Evolutionary conservation across 2,113 vertebrate species (phyloP).

Genomic region (Tamias sibiricus): DNA sequence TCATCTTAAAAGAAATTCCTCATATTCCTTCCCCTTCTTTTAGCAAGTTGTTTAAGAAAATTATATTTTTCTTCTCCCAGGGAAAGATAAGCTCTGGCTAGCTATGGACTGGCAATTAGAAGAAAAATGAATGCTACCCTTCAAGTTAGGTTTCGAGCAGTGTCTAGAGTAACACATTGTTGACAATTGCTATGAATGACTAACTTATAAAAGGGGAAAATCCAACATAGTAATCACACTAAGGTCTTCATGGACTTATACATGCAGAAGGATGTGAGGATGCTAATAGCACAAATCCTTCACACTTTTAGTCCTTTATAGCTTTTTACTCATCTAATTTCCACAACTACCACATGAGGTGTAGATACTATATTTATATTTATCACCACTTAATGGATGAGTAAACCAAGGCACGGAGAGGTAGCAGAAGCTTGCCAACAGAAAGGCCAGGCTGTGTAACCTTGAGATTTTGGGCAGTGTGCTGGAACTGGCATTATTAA

Average conservation of each 20-base stretch:
- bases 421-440: background rate
- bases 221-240: background rate
- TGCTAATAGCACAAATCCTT: background rate
- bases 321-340: background rate
- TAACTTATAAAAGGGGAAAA: background rate
- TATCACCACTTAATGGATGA: background rate
- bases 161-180: background rate
- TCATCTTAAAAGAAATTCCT: background rate
- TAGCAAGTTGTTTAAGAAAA: conserved; percentile 32
- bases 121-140: background rate
- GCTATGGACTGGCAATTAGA: background rate
- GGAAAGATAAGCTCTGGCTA: background rate
- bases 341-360: background rate
- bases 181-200: background rate
- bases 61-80: background rate
- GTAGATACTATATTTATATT: background rate
- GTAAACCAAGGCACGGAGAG: conserved; percentile 6
- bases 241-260: background rate
- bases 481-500: background rate
- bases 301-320: background rate
- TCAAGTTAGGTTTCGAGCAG: background rate
- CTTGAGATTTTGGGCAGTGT: background rate
- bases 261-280: background rate
- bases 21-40: background rate
- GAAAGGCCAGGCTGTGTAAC: background rate